Conservation (phyloP, 2,888 invertebrate species). For the Cephus sareptanus region DNA sequence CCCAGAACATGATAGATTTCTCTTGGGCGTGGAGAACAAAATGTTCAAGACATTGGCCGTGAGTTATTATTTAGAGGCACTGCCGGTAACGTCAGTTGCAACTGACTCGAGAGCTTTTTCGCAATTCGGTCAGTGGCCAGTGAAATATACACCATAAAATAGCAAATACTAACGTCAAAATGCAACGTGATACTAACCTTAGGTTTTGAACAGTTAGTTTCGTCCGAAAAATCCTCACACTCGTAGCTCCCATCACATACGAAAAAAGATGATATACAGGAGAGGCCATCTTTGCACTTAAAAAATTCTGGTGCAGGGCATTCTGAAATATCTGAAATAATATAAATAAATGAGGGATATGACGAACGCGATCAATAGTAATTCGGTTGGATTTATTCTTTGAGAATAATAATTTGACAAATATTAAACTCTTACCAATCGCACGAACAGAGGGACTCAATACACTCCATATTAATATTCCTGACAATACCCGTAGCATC, state of each 20-base stretch:
- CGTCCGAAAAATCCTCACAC: slow-evolving; percentile 71
- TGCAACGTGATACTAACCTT: slow-evolving; percentile 20
- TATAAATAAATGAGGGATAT: not conserved
- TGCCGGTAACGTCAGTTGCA: not conserved
- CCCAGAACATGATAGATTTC: slow-evolving; percentile 7
- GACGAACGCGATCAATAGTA: not conserved
- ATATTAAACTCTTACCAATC: not conserved
- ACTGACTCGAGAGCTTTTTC: not conserved
- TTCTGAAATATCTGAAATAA: slow-evolving; percentile 8
- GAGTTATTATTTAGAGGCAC: not conserved
- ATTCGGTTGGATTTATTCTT: not conserved
- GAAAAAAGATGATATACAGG: slow-evolving; percentile 68
- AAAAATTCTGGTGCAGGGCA: slow-evolving; percentile 56
- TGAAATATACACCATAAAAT: not conserved
- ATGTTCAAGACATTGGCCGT: not conserved
- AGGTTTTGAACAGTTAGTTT: slow-evolving; percentile 63
- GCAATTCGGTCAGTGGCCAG: not conserved
- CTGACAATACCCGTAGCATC: not conserved
- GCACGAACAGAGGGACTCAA: not conserved
- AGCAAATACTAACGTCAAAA: not conserved
- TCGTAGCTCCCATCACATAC: slow-evolving; percentile 71
- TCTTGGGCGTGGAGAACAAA: not conserved
- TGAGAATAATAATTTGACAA: not conserved
- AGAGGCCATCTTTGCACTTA: slow-evolving; percentile 66
- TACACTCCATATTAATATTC: not conserved